Conservation (phyloP, 2,888 invertebrate species). For the Fabriciana adippe region DNA sequence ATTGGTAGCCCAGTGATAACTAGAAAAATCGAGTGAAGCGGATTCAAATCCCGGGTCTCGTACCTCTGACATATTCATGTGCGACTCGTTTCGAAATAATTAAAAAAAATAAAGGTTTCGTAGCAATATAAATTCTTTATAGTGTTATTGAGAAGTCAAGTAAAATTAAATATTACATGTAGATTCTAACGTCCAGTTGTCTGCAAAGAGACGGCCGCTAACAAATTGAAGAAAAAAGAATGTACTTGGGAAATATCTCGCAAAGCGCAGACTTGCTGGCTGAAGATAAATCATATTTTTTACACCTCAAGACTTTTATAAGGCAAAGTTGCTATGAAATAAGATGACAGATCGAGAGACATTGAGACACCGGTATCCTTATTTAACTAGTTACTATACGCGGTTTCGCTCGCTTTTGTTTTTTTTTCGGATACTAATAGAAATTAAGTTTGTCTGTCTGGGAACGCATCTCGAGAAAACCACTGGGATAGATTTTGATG, state of each 20-base stretch:
- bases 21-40: no score
- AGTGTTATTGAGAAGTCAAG: not conserved
- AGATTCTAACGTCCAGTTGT: not conserved
- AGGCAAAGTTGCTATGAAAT: slow-evolving; percentile 6
- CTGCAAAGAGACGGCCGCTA: slow-evolving; percentile 4
- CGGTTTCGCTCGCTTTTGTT: no score
- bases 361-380: not conserved
- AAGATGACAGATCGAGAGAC: not conserved
- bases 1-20: no score
- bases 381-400: no score
- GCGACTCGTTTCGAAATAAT: no score
- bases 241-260: slow-evolving; percentile 5
- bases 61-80: no score
- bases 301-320: slow-evolving; percentile 14
- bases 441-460: no score
- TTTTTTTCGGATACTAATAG: no score
- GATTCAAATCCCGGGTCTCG: no score
- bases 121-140: not conserved
- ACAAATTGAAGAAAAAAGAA: slow-evolving; percentile 11
- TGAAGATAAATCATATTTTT: slow-evolving; percentile 16
- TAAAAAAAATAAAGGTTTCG: no score
- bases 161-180: not conserved
- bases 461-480: no score
- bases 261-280: slow-evolving; percentile 2
- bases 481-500: no score